Base-by-base conservation (phyloP, 2,113 vertebrate genomes). In the Paraplagusia blochii region DNA sequence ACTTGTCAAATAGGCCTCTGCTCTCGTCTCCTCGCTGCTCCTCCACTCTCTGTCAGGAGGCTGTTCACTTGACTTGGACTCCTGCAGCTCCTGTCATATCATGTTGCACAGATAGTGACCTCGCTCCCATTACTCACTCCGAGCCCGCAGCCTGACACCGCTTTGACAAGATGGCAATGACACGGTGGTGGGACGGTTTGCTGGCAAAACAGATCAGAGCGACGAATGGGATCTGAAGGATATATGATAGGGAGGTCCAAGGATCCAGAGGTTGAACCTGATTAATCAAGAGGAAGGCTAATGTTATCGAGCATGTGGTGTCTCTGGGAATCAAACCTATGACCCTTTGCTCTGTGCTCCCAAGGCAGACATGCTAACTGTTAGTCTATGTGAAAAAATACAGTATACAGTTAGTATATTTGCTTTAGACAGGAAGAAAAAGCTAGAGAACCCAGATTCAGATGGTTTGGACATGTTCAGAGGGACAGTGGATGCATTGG, bases 51-150 rank as follows among this genome's bases (percentile, higher is more conserved):
- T 78, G 82, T 85, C 82, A 86, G 52, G 69, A 63, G 62, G 71
- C 66, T 69, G 58, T 42, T 79, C 76, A 53, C 78, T 81, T 79
- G 79, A 77, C 76, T 76, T 58, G 72, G 75, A 79, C 75, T 80
- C 72, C 82, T 72, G 63, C 69, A 80, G 82, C 68, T 69, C 54
- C 72, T 78, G 81, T 80, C 84, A 83, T 85, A 84, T 88, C 76
- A 75, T 76, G 67, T 77, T 67, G 58, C 73, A 11, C 84, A 82
- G 78, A 81, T 77, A 66, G 72, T 87, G 83, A 84, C 84, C 79
- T 75, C 74, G 70, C 79, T 77, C 76, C 80, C 79, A 82, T 85
- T 85, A 84, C 75, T 82, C 72, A 79, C 67, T 80, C 62, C 69
- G 76, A 59, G 71, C 81, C 76, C 74, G 45, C 71, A 63, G 62